Base-by-base conservation (phyloP, 1,140 invertebrate genomes). In the Scaptomyza pallida region DNA sequence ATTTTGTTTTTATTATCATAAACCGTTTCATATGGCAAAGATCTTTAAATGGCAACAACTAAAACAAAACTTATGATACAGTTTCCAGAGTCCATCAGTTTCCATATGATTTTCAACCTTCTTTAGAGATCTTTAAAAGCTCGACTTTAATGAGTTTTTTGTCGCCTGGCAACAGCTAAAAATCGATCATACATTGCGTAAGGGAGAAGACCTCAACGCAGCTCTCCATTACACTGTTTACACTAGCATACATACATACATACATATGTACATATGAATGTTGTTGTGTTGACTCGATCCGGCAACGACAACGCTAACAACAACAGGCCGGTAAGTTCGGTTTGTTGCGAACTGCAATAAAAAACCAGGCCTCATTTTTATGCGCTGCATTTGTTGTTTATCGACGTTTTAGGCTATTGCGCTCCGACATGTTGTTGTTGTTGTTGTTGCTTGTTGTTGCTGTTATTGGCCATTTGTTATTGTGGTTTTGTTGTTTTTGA, bases 311-410 rank as follows among this genome's bases (percentile, higher is more conserved):
- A 62, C 65, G 44, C 48, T n/a, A n/a, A 40, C 59, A 54, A 63
- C 43, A 48, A 48, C 44, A 47, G 40, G 64, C 64, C 64, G 64
- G 64, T 68, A 60, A 54, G 48, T 78, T 72, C 68, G 61, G 75
- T 75, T 78, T 79, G n/a, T n/a, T 72, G 60, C 23, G 21, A 21
- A 23, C 13, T 13, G 51, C 54, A 57, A 71, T 56, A 64, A 70
- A 82, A 82, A 82, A 74, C 47, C 80, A 70, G 76, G 81, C 76
- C 71, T 69, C 57, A 59, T 50, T 72, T n/a, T 26, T 57, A 47
- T 61, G 65, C 63, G 44, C 59, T 69, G 80, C 79, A 72, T 17
- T 78, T 80, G 75, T 68, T 61, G 48, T 63, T 33, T 73, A 68
- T 72, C 77, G 78, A 63, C 75, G 73, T 70, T 63, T 80, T 76